Evolutionary conservation across 23 tunicate species (phyloP).

Genomic region (Styela plicata): DNA sequence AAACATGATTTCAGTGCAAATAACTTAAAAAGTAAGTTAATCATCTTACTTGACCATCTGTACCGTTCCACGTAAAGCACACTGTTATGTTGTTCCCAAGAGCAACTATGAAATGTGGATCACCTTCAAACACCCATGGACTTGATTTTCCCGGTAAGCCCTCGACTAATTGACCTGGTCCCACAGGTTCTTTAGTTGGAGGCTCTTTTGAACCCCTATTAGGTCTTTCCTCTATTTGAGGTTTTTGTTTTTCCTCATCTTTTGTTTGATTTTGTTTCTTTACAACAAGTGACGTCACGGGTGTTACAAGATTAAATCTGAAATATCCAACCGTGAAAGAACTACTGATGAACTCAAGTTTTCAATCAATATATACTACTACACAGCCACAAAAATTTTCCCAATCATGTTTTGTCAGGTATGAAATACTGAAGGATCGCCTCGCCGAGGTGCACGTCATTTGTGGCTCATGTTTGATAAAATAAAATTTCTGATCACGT

Average conservation of each 20-base stretch:
- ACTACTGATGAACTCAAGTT: too few relatives aligned
- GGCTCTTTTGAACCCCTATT: neutral
- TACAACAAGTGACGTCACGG: constrained; percentile 44
- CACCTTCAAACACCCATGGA: constrained; percentile 28
- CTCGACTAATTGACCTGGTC: neutral
- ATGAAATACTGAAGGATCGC: too few relatives aligned
- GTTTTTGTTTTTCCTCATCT: neutral
- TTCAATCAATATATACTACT: too few relatives aligned
- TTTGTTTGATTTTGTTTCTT: constrained; percentile 11
- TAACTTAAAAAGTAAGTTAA: too few relatives aligned
- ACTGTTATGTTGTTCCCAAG: constrained; percentile 24
- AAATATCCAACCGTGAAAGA: too few relatives aligned
- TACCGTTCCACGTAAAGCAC: constrained; percentile 47
- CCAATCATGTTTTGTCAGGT: too few relatives aligned
- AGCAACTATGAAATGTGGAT: constrained; percentile 40
- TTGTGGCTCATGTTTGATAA: too few relatives aligned
- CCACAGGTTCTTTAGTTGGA: neutral
- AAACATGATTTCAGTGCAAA: too few relatives aligned
- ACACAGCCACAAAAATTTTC: too few relatives aligned
- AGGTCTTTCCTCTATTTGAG: neutral
- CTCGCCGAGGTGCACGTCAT: too few relatives aligned
- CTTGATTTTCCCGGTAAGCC: neutral
- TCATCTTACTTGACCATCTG: constrained; percentile 28
- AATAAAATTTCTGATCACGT: too few relatives aligned
- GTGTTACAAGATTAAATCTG: constrained; percentile 33